phyloP scores from a whole-genome alignment of 2,888 invertebrate genomes.

The Acronicta leporina region DNA sequence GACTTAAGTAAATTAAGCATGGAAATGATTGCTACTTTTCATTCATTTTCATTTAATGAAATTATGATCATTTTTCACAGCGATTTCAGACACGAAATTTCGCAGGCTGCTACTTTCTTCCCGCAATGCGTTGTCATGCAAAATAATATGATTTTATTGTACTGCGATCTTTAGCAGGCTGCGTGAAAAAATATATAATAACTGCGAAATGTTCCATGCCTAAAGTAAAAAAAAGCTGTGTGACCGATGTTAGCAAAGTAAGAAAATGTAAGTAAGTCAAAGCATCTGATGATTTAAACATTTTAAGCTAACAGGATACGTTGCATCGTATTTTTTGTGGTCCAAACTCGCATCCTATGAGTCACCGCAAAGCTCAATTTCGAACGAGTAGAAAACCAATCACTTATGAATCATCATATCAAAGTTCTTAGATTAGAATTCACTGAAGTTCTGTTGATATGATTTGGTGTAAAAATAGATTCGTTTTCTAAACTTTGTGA shows the following conservation, averaged over 20 bases:
- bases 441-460: slow-evolving; percentile 21
- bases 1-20: slow-evolving; percentile 53
- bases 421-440: slow-evolving; percentile 46
- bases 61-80: too few relatives aligned
- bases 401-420: slow-evolving; percentile 51
- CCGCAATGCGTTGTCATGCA: too few relatives aligned
- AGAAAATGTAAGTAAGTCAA: slow-evolving; percentile 18
- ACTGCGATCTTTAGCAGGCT: too few relatives aligned
- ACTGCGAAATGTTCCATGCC: too few relatives aligned
- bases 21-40: too few relatives aligned
- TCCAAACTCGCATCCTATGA: slow-evolving; percentile 34
- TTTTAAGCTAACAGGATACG: slow-evolving; percentile 44
- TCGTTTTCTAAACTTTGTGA: slow-evolving; percentile 20
- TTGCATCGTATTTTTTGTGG: slow-evolving; percentile 36
- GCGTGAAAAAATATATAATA: too few relatives aligned
- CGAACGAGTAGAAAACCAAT: slow-evolving; percentile 48
- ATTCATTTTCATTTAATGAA: too few relatives aligned
- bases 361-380: slow-evolving; percentile 45
- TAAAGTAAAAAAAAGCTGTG: too few relatives aligned
- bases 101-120: too few relatives aligned
- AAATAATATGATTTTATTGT: too few relatives aligned
- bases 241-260: slow-evolving; percentile 20
- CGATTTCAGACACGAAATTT: too few relatives aligned
- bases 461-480: slow-evolving; percentile 39
- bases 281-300: slow-evolving; percentile 23